Evolutionary conservation across 2,888 invertebrate genomes (phyloP), one percentile per base, ranked within the genome.

Genomic region (Trisateles emortualis): DNA sequence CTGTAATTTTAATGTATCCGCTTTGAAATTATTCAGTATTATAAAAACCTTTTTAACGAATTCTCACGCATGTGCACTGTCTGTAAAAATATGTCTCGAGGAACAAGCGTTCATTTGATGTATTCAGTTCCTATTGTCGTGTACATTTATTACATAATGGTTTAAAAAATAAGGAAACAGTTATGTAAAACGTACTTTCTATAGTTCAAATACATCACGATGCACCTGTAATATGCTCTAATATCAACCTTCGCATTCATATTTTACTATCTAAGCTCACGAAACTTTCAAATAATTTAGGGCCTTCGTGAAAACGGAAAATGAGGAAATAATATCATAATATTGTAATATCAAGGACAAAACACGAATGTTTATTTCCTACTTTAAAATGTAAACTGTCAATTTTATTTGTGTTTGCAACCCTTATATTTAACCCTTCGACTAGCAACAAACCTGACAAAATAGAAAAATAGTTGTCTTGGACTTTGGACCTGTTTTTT

Each of bases 211-310:
- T 46, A 24, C n/a, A 16, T 24, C 32, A 16, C 29, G 32, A 13
- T 48, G 48, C 48, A 47, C 30, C 9, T 26, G 24, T 24, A 38
- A 9, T 9, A 11, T 26, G 48, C 8, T n/a, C 22, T 42, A 8
- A 8, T 39, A 19, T 36, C 38, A 22, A n/a, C 44, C 32, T 51
- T 44, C 24, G 26, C 9, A 33, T 39, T 14, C 24, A 14, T 33
- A 39, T 44, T 51, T 44, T 51, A 44, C 26, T 14, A 44, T 10
- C 24, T 3, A 38, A 3, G 9, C 17, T 44, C 39, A 51, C 51
- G 44, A 39, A 30, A 11, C 26, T 30, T 10, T 26, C 24, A n/a
- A n/a, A 10, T 16, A 40, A 26, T 48, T 41, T 36, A n/a, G n/a
- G 8, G 17, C 26, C 49, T 49, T 30, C 13, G 19, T 11, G 41